A percentile compares a stretch with the other conserved stretches of the same genome.
These are phyloP conservation scores for Scortum barcoo DNA, from an alignment of 2,113 vertebrate genomes.

Conservation along the genomic window DNA sequence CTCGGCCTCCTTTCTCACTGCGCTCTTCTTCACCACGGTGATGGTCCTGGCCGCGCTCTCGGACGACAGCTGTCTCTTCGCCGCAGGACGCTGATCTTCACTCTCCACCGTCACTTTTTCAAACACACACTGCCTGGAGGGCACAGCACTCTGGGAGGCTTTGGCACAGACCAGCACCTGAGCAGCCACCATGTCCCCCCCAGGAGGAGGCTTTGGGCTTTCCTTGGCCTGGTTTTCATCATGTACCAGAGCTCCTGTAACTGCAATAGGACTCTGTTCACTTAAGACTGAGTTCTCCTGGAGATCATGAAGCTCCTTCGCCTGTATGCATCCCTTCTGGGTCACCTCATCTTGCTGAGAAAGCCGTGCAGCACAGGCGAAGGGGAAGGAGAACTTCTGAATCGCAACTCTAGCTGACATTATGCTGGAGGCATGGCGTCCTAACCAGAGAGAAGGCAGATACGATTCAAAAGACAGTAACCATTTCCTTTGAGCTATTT, in stretches of 20 bases:
- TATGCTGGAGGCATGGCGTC: constrained; percentile 66
- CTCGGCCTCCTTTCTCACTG: constrained; percentile 70
- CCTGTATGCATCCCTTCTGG: constrained; percentile 54
- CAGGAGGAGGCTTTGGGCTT: constrained; percentile 10
- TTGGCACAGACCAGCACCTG: constrained; percentile 1
- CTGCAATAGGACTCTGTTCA: background rate
- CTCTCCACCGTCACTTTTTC: constrained; percentile 73
- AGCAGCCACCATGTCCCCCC: background rate
- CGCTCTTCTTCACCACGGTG: constrained; percentile 79
- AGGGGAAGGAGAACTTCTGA: constrained; percentile 80
- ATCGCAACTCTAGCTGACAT: constrained; percentile 77
- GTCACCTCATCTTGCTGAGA: constrained; percentile 48
- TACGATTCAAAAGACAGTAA: constrained; percentile 14
- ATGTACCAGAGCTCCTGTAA: constrained; percentile 14
- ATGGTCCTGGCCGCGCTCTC: constrained; percentile 81
- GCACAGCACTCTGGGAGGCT: constrained; percentile 24
- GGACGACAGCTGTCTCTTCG: constrained; percentile 84
- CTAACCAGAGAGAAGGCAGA: constrained; percentile 45
- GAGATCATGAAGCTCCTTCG: constrained; percentile 45
- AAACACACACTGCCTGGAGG: constrained; percentile 58
- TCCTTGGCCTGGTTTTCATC: constrained; percentile 30
- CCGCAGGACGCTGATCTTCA: constrained; percentile 78
- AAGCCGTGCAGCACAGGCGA: constrained; percentile 54
- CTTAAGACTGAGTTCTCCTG: constrained; percentile 33
- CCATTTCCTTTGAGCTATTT: constrained; percentile 33